Evolutionary conservation across 2,888 invertebrate genomes (phyloP).

Genomic region (Hecatera dysodea): DNA sequence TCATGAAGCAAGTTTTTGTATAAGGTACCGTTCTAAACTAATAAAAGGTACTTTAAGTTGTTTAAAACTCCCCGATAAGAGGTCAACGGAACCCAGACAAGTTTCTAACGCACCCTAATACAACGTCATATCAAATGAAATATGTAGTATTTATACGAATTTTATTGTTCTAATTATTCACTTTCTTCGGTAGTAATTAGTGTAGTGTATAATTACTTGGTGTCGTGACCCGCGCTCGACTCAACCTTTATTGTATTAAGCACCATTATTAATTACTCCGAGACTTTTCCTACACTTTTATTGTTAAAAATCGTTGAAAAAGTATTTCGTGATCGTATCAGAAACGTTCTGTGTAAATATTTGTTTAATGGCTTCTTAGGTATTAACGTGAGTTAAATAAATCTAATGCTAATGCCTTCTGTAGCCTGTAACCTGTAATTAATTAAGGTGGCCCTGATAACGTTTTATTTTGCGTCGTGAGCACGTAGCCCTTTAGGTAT

Average conservation of each 20-base stretch:
- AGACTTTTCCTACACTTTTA: slow-evolving; percentile 44
- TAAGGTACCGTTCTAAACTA: too few relatives aligned
- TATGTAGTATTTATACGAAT: slow-evolving; percentile 65
- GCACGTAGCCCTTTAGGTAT: not conserved
- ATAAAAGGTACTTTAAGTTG: not conserved
- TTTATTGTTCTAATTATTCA: slow-evolving; percentile 66
- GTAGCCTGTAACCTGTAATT: slow-evolving; percentile 25
- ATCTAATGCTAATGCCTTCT: slow-evolving; percentile 15
- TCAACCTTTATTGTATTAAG: slow-evolving; percentile 61
- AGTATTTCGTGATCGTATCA: slow-evolving; percentile 58
- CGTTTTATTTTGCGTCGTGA: not conserved
- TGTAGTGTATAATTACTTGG: slow-evolving; percentile 62
- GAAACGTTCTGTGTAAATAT: slow-evolving; percentile 58
- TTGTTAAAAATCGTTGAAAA: slow-evolving; percentile 39
- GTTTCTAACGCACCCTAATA: slow-evolving; percentile 11
- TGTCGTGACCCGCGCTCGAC: slow-evolving; percentile 58
- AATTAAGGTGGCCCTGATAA: slow-evolving; percentile 10
- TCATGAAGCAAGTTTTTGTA: too few relatives aligned
- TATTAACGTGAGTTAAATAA: slow-evolving; percentile 34
- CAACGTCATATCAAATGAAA: slow-evolving; percentile 52
- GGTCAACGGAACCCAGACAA: slow-evolving; percentile 9
- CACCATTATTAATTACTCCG: slow-evolving; percentile 65
- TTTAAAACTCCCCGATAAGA: not conserved
- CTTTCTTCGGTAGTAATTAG: slow-evolving; percentile 65
- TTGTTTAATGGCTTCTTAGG: slow-evolving; percentile 45